Evolutionary conservation across 2,888 invertebrate genomes (phyloP), one percentile per base, ranked within the genome.

Genomic region (Ceriagrion tenellum): DNA sequence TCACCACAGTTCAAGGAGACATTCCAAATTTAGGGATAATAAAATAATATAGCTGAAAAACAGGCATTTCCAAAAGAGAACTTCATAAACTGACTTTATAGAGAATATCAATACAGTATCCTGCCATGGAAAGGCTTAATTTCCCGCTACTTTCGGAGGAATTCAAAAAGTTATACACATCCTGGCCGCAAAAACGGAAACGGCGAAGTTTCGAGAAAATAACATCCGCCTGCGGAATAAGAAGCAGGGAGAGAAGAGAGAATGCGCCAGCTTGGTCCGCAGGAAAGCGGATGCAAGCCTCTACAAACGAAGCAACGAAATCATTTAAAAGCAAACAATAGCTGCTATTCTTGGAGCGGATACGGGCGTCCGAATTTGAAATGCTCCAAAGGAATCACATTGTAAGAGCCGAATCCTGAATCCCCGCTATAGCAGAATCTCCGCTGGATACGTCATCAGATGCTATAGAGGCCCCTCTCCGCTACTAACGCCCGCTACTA

Each of bases 111-210:
- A 69, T n/a, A 6, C n/a, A n/a, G n/a, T n/a, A n/a, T n/a, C n/a
- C 6, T n/a, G 10, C n/a, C 69, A n/a, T 10, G 10, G 69, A 69
- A 1, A 8, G 69, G 81, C 16, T 30, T 12, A 16, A 30, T 3
- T 13, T 35, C 81, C n/a, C 69, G 69, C 69, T n/a, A 35, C 81
- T 81, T 81, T 35, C 81, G 12, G 81, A 13, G 81, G 35, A 35
- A 16, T 81, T 81, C 35, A 30, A 69, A 81, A 81, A 81, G 30
- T 35, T 35, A 35, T 13, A 35, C 81, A 81, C 81, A 81, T 81
- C 81, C 81, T 81, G 81, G 30, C 81, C 81, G 81, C 81, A 81
- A 35, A 81, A 81, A 81, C 81, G 81, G 81, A 81, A 81, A 81
- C 81, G 16, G 35, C 81, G 81, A 81, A 81, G 35, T 81, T 81